Percentiles rank a stretch among this genome's conserved stretches.
Conservation (phyloP, 2,113 vertebrate species). For the Acrocephalus kingi region DNA sequence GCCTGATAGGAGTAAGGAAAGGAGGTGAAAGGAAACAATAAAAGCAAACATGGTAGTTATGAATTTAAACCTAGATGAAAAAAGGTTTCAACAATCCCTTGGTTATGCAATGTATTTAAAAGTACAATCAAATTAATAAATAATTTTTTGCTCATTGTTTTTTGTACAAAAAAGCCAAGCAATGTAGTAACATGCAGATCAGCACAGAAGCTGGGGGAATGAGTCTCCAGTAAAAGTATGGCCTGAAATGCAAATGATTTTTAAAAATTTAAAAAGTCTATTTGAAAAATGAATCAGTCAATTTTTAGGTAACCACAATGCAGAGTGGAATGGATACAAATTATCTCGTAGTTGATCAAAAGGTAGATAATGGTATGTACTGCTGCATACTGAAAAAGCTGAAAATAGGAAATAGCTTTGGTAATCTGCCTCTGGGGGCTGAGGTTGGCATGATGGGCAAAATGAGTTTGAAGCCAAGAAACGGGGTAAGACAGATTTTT, state of each 20-base stretch:
- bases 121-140: neutral
- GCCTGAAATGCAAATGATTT: neutral
- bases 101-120: neutral
- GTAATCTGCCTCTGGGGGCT: neutral
- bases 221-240: neutral
- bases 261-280: neutral
- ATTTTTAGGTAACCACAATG: neutral
- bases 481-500: neutral
- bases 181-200: neutral
- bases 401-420: neutral
- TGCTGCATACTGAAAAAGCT: neutral
- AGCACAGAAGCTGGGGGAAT: neutral
- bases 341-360: neutral
- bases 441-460: neutral
- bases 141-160: neutral
- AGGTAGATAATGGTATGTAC: neutral
- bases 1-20: neutral
- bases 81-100: neutral
- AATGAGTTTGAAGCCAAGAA: neutral
- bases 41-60: neutral
- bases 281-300: neutral
- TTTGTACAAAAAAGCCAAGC: neutral
- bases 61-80: neutral
- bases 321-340: neutral
- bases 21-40: neutral